These are phyloP conservation scores for Leptinotarsa lineolata DNA, from an alignment of 1,140 invertebrate species.

Conservation along the genomic window DNA sequence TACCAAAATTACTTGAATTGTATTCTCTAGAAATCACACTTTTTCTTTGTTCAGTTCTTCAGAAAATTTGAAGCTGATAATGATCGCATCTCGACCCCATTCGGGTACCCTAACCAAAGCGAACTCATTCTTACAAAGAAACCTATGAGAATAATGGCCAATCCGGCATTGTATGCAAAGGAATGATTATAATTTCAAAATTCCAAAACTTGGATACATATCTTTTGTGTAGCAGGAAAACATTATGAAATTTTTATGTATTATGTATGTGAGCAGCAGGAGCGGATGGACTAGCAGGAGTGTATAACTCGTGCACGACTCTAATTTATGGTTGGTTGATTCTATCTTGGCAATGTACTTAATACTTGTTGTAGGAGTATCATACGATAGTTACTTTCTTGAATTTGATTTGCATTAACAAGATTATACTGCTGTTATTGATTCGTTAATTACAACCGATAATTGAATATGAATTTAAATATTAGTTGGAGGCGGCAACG, in stretches of 20 bases:
- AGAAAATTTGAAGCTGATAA: neutral
- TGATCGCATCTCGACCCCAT: neutral
- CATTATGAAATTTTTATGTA: neutral
- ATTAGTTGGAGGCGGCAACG: neutral
- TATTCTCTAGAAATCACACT: no score
- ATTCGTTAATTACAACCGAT: neutral
- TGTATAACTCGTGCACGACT: neutral
- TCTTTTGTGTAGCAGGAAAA: conserved; percentile 5
- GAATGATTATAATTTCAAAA: conserved; percentile 20
- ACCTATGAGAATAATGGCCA: conserved; percentile 5
- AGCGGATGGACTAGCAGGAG: neutral
- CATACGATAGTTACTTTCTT: neutral
- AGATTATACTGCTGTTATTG: neutral
- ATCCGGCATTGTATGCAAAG: conserved; percentile 4
- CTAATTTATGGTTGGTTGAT: neutral
- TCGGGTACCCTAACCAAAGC: neutral
- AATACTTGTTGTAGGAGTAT: neutral
- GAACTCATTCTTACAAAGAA: conserved; percentile 9
- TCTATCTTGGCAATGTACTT: neutral
- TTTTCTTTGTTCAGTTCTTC: no score
- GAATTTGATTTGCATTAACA: neutral
- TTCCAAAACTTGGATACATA: conserved; percentile 13
- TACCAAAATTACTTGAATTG: no score
- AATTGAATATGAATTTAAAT: neutral
- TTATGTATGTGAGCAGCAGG: neutral